Conservation (phyloP, 2,113 vertebrate genomes). For the Calonectris borealis region DNA sequence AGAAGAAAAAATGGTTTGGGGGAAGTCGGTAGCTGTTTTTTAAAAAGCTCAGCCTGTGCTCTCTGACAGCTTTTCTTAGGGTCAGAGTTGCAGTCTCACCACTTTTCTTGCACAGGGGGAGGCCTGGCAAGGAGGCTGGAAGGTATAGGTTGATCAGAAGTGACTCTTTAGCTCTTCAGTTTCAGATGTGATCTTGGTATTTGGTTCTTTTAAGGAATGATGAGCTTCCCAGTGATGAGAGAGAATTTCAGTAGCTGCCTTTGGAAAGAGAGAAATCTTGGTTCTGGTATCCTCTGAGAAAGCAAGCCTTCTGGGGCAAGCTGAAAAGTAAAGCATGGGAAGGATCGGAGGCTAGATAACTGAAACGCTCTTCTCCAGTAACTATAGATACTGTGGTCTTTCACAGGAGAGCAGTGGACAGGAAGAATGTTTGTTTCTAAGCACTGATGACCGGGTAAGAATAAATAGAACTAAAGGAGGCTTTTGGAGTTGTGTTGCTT, state of each 20-base stretch:
- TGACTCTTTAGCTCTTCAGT: neutral
- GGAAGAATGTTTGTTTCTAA: slow-evolving; percentile 64
- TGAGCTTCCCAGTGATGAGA: neutral
- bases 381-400: slow-evolving; percentile 60
- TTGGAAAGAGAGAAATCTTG: neutral
- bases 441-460: neutral
- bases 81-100: neutral
- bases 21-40: neutral
- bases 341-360: slow-evolving; percentile 29
- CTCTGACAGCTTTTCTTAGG: neutral
- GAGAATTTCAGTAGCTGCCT: neutral
- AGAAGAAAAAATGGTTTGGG: neutral
- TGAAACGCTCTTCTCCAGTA: slow-evolving; percentile 45
- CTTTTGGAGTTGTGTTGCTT: slow-evolving; percentile 31
- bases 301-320: neutral
- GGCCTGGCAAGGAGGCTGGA: neutral
- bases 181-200: neutral
- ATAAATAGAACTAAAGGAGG: slow-evolving; percentile 44
- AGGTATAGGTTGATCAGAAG: slow-evolving; percentile 1
- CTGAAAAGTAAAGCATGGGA: slow-evolving; percentile 12
- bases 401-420: slow-evolving; percentile 39
- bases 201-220: neutral
- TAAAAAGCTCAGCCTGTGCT: neutral
- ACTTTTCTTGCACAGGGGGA: neutral
- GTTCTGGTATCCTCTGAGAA: neutral